Conservation (phyloP, 2,888 invertebrate genomes). For the Sturmia bella region DNA sequence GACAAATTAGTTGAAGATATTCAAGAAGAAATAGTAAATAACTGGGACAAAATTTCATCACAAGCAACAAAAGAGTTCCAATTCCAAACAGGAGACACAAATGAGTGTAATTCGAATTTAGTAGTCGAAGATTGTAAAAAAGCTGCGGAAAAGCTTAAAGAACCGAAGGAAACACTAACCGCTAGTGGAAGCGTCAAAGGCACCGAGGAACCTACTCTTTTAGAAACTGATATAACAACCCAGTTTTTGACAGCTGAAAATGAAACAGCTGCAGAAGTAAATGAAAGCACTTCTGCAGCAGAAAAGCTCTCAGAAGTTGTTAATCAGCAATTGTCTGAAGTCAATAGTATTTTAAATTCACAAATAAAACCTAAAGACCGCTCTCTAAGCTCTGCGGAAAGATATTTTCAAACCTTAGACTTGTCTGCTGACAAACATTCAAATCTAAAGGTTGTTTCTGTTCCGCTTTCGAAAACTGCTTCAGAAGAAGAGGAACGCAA, state of each 20-base stretch:
- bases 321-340: conserved; percentile 77
- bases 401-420: conserved; percentile 14
- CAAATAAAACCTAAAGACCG: conserved; percentile 29
- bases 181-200: background rate
- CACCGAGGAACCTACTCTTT: background rate
- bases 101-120: background rate
- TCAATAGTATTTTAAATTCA: conserved; percentile 77
- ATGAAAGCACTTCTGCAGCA: conserved; percentile 38
- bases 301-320: conserved; percentile 75
- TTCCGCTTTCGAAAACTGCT: conserved; percentile 78
- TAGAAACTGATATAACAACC: background rate
- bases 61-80: background rate
- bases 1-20: conserved; percentile 46
- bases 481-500: conserved; percentile 79
- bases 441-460: conserved; percentile 71
- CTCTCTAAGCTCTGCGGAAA: conserved; percentile 2
- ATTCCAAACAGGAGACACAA: background rate
- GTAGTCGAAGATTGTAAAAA: conserved; percentile 15
- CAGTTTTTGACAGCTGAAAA: background rate
- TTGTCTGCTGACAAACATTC: conserved; percentile 66
- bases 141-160: background rate
- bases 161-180: background rate
- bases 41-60: conserved; percentile 37
- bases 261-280: conserved; percentile 8
- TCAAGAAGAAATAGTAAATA: conserved; percentile 52